These are phyloP conservation scores for Bimastos eiseni DNA, from an alignment of 2,888 invertebrate genomes.

Conservation along the genomic window DNA sequence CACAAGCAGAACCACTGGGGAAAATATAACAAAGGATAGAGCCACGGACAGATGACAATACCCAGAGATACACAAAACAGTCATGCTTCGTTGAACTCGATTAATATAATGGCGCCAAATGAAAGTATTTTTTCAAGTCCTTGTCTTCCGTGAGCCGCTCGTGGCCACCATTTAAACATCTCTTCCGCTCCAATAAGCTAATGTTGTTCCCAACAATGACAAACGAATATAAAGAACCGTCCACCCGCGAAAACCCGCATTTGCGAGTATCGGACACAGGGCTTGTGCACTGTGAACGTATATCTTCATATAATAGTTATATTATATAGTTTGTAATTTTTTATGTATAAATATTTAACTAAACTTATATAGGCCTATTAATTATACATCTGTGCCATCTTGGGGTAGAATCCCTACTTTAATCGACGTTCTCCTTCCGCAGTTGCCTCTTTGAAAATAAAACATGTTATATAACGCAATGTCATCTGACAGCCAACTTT, in stretches of 20 bases:
- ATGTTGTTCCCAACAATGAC: neutral
- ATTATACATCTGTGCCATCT: too few relatives aligned
- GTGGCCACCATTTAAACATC: neutral
- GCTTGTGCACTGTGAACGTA: neutral
- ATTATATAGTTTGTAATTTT: neutral
- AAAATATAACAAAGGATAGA: neutral
- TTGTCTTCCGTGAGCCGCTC: neutral
- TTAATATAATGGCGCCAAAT: neutral
- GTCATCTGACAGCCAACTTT: too few relatives aligned
- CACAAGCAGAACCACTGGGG: neutral
- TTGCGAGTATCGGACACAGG: too few relatives aligned
- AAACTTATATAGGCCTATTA: too few relatives aligned
- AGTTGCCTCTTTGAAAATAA: too few relatives aligned
- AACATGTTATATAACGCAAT: too few relatives aligned
- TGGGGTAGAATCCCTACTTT: too few relatives aligned
- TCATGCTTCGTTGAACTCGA: neutral
- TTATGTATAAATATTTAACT: too few relatives aligned
- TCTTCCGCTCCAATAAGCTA: neutral
- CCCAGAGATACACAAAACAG: neutral
- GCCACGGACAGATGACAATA: neutral
- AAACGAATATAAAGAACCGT: neutral
- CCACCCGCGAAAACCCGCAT: neutral
- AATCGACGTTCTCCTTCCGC: too few relatives aligned
- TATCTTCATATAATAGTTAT: neutral
- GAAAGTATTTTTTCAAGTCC: neutral